phyloP scores from a whole-genome alignment of 2,888 invertebrate species.

The Athetis lepigone region DNA sequence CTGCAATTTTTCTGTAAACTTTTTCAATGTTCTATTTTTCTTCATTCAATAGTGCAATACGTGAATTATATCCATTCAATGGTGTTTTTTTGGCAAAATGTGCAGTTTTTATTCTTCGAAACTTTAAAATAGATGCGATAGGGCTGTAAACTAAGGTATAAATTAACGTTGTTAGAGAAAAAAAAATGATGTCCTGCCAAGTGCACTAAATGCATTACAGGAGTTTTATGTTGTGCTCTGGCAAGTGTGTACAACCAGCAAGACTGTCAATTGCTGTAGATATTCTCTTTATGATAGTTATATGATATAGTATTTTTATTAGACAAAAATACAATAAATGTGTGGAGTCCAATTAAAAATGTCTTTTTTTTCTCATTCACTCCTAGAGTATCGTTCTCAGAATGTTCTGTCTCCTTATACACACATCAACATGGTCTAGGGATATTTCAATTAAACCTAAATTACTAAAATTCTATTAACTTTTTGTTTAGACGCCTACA shows the following conservation, averaged over 20 bases:
- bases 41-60: constrained; percentile 85
- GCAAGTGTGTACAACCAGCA: constrained; percentile 86
- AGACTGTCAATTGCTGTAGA: constrained; percentile 90
- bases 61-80: constrained; percentile 80
- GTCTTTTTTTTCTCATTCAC: constrained; percentile 61
- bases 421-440: no score
- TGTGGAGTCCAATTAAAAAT: constrained; percentile 85
- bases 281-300: constrained; percentile 87
- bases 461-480: no score
- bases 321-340: constrained; percentile 91
- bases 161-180: constrained; percentile 77
- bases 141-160: constrained; percentile 85
- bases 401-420: neutral
- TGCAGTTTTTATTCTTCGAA: constrained; percentile 74
- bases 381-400: neutral
- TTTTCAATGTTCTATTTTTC: constrained; percentile 43
- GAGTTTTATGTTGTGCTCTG: constrained; percentile 80
- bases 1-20: constrained; percentile 42
- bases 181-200: constrained; percentile 65
- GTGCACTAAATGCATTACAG: constrained; percentile 75
- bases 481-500: no score
- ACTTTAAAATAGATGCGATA: constrained; percentile 75
- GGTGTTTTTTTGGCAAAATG: constrained; percentile 78
- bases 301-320: constrained; percentile 90
- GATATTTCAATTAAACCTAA: no score